Conservation (phyloP, 2,888 invertebrate genomes). For the Parnassius mnemosyne region DNA sequence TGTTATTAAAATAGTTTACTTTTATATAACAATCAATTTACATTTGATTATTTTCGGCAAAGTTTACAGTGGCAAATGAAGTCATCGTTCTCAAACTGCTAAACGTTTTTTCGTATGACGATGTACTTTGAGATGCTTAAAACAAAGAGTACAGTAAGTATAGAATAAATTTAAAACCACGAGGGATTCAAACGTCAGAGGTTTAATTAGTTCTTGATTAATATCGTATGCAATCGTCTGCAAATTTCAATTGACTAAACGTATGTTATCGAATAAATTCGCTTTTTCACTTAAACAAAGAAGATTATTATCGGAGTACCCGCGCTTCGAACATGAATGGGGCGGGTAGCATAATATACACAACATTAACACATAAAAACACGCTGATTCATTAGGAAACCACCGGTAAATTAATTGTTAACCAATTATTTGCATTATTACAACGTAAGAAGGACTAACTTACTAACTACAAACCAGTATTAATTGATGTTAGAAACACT, state of each 20-base stretch:
- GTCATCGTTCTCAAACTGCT: no score
- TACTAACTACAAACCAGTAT: no score
- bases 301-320: slow-evolving; percentile 5
- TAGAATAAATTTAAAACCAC: background rate
- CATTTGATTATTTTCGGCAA: no score
- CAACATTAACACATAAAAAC: background rate
- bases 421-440: background rate
- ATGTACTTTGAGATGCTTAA: no score
- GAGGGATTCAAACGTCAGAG: background rate
- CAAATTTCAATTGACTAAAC: slow-evolving; percentile 1
- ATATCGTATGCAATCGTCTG: slow-evolving; percentile 10
- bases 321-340: slow-evolving; percentile 8
- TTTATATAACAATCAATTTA: no score
- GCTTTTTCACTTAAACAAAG: slow-evolving; percentile 12
- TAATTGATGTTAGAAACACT: no score
- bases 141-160: no score
- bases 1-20: no score
- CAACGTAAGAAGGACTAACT: background rate
- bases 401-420: background rate
- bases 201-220: slow-evolving; percentile 19
- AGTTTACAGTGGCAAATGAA: no score
- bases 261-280: slow-evolving; percentile 2
- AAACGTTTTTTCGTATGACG: no score
- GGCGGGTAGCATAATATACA: slow-evolving; percentile 10
- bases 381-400: slow-evolving; percentile 9